Evolutionary conservation across 2,113 vertebrate species (phyloP).

Genomic region (Hippoglossus stenolepis): DNA sequence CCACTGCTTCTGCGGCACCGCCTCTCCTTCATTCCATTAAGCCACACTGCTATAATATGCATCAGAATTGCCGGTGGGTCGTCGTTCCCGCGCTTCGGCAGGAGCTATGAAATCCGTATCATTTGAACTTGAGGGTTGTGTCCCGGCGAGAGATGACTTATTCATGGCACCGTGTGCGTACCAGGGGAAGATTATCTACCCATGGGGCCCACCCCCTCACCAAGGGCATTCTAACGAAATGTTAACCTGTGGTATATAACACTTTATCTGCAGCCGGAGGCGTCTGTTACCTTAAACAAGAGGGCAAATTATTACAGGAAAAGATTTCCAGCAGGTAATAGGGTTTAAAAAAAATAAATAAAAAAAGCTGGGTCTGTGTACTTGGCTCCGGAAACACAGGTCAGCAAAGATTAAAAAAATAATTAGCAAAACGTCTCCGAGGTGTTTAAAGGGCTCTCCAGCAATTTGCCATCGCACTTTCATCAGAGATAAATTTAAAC

Average conservation of each 20-base stretch:
- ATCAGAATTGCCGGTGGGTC: slow-evolving; percentile 51
- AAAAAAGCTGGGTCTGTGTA: background rate
- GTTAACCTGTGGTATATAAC: slow-evolving; percentile 37
- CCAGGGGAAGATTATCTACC: slow-evolving; percentile 65
- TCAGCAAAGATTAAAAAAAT: background rate
- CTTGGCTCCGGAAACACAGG: background rate
- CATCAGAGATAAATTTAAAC: no score
- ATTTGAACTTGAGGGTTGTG: slow-evolving; percentile 66
- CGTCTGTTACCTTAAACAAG: slow-evolving; percentile 35
- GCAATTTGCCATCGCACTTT: no score
- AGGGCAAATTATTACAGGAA: slow-evolving; percentile 5
- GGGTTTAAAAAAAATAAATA: background rate
- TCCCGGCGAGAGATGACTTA: slow-evolving; percentile 73
- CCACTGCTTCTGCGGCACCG: slow-evolving; percentile 26
- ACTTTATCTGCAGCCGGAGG: slow-evolving; percentile 17
- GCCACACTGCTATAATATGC: slow-evolving; percentile 58
- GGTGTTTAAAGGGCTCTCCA: no score
- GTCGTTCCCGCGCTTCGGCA: slow-evolving; percentile 42
- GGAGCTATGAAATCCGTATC: slow-evolving; percentile 65
- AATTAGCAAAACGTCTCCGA: background rate
- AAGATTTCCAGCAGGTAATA: background rate
- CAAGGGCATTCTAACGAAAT: slow-evolving; percentile 65
- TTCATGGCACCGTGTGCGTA: slow-evolving; percentile 61
- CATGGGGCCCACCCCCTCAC: slow-evolving; percentile 36
- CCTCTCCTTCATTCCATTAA: slow-evolving; percentile 60